phyloP scores from a whole-genome alignment of 2,888 invertebrate species.

The Scotopteryx bipunctaria region DNA sequence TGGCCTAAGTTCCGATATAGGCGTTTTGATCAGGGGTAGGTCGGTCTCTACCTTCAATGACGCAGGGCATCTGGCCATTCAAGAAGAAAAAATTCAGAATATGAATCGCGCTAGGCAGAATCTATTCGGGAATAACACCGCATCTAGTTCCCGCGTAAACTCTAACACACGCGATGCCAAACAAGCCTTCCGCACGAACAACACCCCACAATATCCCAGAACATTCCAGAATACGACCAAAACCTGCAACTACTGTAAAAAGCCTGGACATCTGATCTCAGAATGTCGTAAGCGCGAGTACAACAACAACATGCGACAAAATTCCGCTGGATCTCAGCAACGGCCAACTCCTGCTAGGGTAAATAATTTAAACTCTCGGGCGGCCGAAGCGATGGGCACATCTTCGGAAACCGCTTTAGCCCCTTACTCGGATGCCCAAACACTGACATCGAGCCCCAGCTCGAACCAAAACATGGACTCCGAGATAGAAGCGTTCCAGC shows the following conservation, averaged over 20 bases:
- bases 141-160: too few relatives aligned
- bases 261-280: slow-evolving; percentile 7
- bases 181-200: not conserved
- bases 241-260: slow-evolving; percentile 23
- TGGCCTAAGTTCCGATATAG: slow-evolving; percentile 27
- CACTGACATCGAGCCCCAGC: not conserved
- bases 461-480: not conserved
- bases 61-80: slow-evolving; percentile 38
- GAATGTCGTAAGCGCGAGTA: slow-evolving; percentile 16
- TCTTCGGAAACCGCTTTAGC: slow-evolving; percentile 22
- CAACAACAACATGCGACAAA: not conserved
- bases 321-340: not conserved
- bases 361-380: slow-evolving; percentile 27
- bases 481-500: not conserved
- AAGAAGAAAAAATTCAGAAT: slow-evolving; percentile 35
- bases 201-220: not conserved
- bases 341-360: not conserved
- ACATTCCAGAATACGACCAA: not conserved
- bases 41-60: slow-evolving; percentile 29
- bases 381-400: slow-evolving; percentile 16
- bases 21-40: slow-evolving; percentile 36
- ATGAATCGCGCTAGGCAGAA: slow-evolving; percentile 3
- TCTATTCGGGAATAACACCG: too few relatives aligned
- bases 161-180: too few relatives aligned
- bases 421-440: not conserved